A percentile compares a stretch with the other conserved stretches of the same genome.
These are phyloP conservation scores for Tiphia femorata DNA, from an alignment of 2,888 invertebrate genomes.

Conservation along the genomic window DNA sequence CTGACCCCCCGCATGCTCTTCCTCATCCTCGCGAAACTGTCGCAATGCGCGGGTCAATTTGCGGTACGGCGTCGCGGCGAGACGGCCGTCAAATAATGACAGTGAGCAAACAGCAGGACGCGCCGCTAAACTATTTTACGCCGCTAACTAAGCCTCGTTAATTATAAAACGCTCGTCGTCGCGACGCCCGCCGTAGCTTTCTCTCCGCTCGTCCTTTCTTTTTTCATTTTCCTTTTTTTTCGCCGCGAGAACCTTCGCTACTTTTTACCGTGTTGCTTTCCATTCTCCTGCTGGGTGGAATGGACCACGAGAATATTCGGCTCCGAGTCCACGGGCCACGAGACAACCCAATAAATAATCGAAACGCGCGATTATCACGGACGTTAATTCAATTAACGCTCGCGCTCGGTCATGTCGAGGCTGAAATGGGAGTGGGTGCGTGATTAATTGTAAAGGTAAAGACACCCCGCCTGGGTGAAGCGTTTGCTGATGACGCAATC, in stretches of 20 bases:
- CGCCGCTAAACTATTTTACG: constrained; percentile 27
- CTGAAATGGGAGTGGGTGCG: too few species aligned
- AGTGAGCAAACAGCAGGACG: constrained; percentile 23
- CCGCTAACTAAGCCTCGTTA: constrained; percentile 19
- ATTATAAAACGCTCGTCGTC: constrained; percentile 31
- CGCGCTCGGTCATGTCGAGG: not conserved
- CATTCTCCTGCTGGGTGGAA: too few species aligned
- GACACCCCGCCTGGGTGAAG: too few species aligned
- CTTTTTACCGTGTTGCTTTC: not conserved
- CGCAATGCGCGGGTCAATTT: constrained; percentile 33
- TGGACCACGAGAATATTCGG: too few species aligned
- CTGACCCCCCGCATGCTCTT: too few species aligned
- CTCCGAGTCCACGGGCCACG: too few species aligned
- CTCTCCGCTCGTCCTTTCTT: not conserved
- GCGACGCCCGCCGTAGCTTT: not conserved
- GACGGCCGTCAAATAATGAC: constrained; percentile 49
- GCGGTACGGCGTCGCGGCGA: constrained; percentile 26
- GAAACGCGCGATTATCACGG: too few species aligned
- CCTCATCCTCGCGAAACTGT: constrained; percentile 38
- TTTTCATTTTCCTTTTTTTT: not conserved
- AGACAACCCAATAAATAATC: too few species aligned
- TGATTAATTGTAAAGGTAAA: too few species aligned
- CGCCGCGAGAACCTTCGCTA: not conserved
- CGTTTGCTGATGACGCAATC: too few species aligned
- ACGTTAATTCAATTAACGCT: too few species aligned